Percentiles rank a stretch among this genome's conserved stretches.
Conservation (phyloP, 2,113 vertebrate species). For the Calidris pygmaea region DNA sequence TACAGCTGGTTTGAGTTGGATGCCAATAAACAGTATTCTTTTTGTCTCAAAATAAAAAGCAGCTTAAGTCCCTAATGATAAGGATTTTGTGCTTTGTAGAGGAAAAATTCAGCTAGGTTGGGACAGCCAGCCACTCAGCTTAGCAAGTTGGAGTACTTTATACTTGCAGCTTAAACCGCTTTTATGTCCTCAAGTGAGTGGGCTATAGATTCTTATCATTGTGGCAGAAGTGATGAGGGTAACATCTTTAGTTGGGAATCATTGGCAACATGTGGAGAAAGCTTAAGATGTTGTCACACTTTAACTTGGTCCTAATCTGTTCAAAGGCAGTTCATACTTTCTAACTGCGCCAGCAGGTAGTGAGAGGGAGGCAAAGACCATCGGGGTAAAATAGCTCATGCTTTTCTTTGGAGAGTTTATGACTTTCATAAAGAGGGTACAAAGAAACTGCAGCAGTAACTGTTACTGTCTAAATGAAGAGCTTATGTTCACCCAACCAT, state of each 20-base stretch:
- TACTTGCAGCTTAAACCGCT: conserved; percentile 53
- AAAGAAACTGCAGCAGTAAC: conserved; percentile 43
- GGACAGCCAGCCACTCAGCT: conserved; percentile 68
- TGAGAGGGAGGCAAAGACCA: conserved; percentile 59
- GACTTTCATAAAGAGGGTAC: conserved; percentile 67
- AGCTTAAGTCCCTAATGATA: conserved; percentile 85
- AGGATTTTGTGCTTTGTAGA: conserved; percentile 80
- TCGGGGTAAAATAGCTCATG: conserved; percentile 41
- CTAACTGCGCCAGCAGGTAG: conserved; percentile 70
- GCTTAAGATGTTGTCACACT: conserved; percentile 91
- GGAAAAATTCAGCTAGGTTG: conserved; percentile 72
- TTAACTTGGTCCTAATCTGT: conserved; percentile 86
- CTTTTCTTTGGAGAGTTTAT: conserved; percentile 64
- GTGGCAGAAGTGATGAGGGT: conserved; percentile 79
- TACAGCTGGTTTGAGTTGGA: conserved; percentile 90
- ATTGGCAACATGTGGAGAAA: conserved; percentile 83
- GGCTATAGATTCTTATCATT: conserved; percentile 77
- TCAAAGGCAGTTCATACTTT: conserved; percentile 82
- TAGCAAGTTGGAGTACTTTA: conserved; percentile 65
- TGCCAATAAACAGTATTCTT: conserved; percentile 81
- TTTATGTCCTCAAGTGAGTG: conserved; percentile 76
- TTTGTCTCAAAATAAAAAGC: conserved; percentile 87
- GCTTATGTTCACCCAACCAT: conserved; percentile 68
- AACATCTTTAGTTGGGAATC: conserved; percentile 83
- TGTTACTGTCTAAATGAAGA: conserved; percentile 68